Evolutionary conservation across 2,797 vertebrate species (phyloP), one percentile per base, ranked within the genome.

Genomic region (Sebastiscus tertius): DNA sequence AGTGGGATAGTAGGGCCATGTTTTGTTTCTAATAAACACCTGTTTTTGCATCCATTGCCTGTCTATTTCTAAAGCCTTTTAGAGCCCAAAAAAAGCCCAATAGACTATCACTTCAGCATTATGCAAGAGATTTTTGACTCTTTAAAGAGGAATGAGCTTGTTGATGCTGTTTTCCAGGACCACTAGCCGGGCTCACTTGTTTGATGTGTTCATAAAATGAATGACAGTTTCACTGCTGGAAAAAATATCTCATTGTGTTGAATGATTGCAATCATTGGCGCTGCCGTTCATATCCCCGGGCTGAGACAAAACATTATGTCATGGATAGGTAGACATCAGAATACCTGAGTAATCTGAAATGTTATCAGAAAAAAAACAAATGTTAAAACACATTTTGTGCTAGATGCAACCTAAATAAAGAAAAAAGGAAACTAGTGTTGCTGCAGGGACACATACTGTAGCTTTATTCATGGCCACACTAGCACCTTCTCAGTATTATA

Each of bases 221-320:
- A 89, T 91, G 89, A 90, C 88, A 91, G 90, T 86, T 88, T 92
- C 77, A 89, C 86, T 87, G 83, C 72, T 89, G 88, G 86, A 87
- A 82, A 82, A 79, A 77, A 88, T 76, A 89, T 87, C 74, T 87
- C 55, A 82, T 84, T 82, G 84, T 84, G 77, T 75, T 84, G 83
- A 91, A 83, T 84, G 86, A 89, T 80, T 90, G 89, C 79, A 83
- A 82, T 91, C 82, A 83, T 90, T 89, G 83, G 74, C 66, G 71
- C 72, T 84, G 73, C 82, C 8, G 39, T 83, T 85, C 78, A 71
- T 65, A 34, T 60, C 87, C 80, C 56, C 82, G 76, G 66, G 79
- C 72, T 9, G 65, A 85, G 75, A 79, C 70, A 64, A 76, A 87
- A 77, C 76, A 82, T 66, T 81, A 61, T 80, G 49, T 84, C 76